These are phyloP conservation scores for Nudaria mundana DNA, from an alignment of 2,888 invertebrate genomes.

Conservation along the genomic window DNA sequence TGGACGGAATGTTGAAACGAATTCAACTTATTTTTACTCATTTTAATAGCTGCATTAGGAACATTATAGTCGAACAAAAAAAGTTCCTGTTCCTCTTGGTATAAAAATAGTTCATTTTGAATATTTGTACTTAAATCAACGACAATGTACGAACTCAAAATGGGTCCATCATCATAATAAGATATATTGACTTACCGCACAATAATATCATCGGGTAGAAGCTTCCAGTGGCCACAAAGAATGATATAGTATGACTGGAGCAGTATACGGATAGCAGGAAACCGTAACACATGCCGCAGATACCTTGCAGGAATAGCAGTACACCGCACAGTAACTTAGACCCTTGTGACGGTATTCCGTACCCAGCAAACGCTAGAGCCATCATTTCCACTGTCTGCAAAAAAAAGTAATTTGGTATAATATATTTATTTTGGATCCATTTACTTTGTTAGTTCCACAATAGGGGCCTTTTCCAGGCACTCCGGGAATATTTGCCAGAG, in stretches of 20 bases:
- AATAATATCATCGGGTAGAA: conserved; percentile 94
- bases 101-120: too few species aligned
- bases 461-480: too few species aligned
- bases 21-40: too few species aligned
- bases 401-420: not conserved
- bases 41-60: too few species aligned
- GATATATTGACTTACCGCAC: conserved; percentile 87
- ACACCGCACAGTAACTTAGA: conserved; percentile 81
- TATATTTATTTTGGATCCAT: not conserved
- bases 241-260: conserved; percentile 88
- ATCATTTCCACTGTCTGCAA: conserved; percentile 78
- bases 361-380: conserved; percentile 82
- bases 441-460: too few species aligned
- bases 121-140: too few species aligned
- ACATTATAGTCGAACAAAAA: too few species aligned
- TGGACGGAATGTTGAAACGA: too few species aligned
- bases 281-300: conserved; percentile 93
- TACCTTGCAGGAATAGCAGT: conserved; percentile 85
- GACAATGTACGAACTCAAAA: too few species aligned
- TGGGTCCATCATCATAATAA: too few species aligned
- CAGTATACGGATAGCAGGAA: conserved; percentile 91
- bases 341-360: conserved; percentile 83
- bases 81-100: too few species aligned
- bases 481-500: too few species aligned
- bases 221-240: conserved; percentile 92